Base-by-base conservation (phyloP, 2,113 vertebrate genomes). In the Monopterus albus region DNA sequence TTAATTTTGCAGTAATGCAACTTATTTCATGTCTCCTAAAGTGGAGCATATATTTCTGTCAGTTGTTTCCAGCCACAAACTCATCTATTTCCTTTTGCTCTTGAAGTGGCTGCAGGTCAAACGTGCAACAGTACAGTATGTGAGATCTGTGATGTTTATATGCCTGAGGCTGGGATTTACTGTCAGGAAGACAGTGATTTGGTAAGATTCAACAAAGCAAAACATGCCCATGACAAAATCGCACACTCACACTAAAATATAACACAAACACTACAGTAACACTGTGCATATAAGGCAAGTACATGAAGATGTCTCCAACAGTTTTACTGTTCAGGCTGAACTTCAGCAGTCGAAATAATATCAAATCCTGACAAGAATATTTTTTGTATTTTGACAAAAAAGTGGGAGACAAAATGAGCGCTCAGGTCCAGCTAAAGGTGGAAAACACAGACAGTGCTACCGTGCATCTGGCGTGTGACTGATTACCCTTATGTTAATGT, bases 401-500 rank as follows among this genome's bases (percentile, higher is more conserved):
- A 13, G 23, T 6, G 17, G 14, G 6, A 63, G 7, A 36, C 21
- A 46, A 75, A 64, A 63, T 47, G 52, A 60, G 38, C 2, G 2
- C 60, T 33, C 35, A 14, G 43, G 26, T 49, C 56, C 47, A 46
- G 4, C 28, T 31, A 61, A 51, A 64, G 25, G 56, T 46, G 8
- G 8, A 31, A 55, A 33, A 53, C 51, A 74, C 43, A 79, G 31
- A 70, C 57, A 8, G 64, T 31, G 61, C 39, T 55, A 18, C 51
- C 29, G 70, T 74, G 76, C 64, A 52, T 12, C 13, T 55, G 43
- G 65, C 45, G 36, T 17, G 55, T 42, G 29, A 73, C 53, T 83
- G 72, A 80, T 84, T 59, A 58, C 28, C 20, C 43, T 29, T 0
- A 50, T 67, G 75, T 64, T 67, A 69, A 84, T 77, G 78, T 45